phyloP scores from a whole-genome alignment of 30 jellyfish, hydroid and myxozoan genomes.

The Aurelia aurita complex sp. Pacific region DNA sequence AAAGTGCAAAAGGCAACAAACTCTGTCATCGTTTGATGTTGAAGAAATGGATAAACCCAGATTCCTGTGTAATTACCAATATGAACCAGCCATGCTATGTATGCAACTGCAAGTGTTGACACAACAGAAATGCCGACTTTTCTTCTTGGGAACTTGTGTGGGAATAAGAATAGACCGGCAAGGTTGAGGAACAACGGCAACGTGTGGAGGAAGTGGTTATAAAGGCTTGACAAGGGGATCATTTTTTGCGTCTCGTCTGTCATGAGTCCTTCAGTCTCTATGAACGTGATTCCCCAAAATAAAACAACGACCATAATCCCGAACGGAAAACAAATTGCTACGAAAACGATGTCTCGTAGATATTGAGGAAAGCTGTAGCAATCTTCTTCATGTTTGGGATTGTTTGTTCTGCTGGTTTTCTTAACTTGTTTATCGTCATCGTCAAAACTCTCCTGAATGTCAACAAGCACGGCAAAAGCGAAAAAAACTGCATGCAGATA shows the following conservation, averaged over 20 bases:
- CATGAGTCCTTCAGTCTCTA: slow-evolving; percentile 13
- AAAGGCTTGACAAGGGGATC: slow-evolving; percentile 39
- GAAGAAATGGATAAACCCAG: slow-evolving; percentile 42
- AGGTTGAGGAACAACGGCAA: slow-evolving; percentile 25
- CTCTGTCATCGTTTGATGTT: slow-evolving; percentile 20
- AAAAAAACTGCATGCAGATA: slow-evolving; percentile 11
- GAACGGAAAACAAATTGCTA: slow-evolving; percentile 37
- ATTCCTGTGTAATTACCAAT: slow-evolving; percentile 39
- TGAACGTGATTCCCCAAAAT: slow-evolving; percentile 43
- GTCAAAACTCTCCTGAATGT: neutral
- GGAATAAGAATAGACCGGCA: slow-evolving; percentile 13
- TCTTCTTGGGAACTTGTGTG: slow-evolving; percentile 36
- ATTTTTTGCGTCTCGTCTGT: slow-evolving; percentile 21
- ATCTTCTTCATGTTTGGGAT: neutral
- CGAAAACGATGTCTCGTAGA: slow-evolving; percentile 33
- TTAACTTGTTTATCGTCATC: too few relatives aligned
- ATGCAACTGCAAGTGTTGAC: neutral
- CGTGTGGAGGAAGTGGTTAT: slow-evolving; percentile 47
- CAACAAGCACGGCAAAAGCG: slow-evolving; percentile 27
- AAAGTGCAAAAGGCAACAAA: slow-evolving; percentile 18
- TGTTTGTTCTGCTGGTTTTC: neutral
- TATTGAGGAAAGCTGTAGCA: neutral
- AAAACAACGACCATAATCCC: slow-evolving; percentile 40
- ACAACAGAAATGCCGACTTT: slow-evolving; percentile 6
- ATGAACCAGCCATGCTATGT: slow-evolving; percentile 52